Evolutionary conservation across 2,113 vertebrate genomes (phyloP).

Genomic region (Chaenogobius annularis): DNA sequence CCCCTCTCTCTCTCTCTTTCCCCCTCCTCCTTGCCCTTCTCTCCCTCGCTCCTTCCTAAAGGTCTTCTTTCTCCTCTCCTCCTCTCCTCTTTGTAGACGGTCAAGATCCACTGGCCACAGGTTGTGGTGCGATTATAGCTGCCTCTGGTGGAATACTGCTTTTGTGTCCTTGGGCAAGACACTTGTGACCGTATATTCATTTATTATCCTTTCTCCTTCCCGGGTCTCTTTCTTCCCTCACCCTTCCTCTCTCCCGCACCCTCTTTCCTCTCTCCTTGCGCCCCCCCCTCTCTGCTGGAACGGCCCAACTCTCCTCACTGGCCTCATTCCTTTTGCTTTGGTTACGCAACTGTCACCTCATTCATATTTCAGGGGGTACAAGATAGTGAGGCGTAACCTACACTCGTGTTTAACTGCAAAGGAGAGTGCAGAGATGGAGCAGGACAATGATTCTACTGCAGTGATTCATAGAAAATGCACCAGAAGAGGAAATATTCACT

Average conservation of each 20-base stretch:
- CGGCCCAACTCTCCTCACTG: conserved; percentile 21
- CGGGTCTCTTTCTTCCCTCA: background rate
- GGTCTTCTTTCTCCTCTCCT: no score
- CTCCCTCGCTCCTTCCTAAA: no score
- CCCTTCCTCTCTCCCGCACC: no score
- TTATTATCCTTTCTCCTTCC: background rate
- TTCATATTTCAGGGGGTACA: conserved; percentile 63
- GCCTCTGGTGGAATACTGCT: no score
- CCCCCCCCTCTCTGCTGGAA: background rate
- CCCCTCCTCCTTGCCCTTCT: no score
- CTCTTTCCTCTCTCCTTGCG: background rate
- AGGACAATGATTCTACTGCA: conserved; percentile 21
- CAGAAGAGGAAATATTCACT: background rate
- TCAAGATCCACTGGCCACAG: no score
- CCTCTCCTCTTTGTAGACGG: no score
- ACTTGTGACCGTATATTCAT: no score
- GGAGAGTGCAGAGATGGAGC: conserved; percentile 18
- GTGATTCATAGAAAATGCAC: conserved; percentile 26
- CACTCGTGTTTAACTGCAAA: conserved; percentile 23
- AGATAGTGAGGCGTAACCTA: conserved; percentile 43
- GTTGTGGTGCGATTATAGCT: no score
- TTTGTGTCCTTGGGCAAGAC: no score
- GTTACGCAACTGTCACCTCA: conserved; percentile 64
- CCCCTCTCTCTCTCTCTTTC: no score
- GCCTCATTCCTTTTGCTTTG: conserved; percentile 40